Conservation (phyloP, 2,113 vertebrate species). For the Chloroceryle aenea region DNA sequence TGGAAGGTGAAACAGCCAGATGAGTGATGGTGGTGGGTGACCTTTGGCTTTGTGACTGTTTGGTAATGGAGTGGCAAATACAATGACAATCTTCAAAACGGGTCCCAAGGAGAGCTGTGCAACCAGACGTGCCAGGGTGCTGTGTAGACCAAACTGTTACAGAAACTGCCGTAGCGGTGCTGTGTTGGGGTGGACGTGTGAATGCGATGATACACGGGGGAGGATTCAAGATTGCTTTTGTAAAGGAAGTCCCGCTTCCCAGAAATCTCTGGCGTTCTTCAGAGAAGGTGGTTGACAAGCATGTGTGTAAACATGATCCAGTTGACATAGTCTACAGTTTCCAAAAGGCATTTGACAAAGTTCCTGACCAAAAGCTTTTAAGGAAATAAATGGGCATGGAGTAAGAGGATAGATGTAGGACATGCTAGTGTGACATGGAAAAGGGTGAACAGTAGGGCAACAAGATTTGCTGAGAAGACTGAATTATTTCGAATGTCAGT, state of each 20-base stretch:
- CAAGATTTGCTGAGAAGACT: not conserved
- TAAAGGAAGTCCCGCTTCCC: not conserved
- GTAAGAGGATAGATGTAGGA: constrained; percentile 28
- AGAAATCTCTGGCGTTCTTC: not conserved
- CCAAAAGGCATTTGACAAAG: not conserved
- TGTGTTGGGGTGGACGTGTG: not conserved
- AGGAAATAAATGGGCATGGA: constrained; percentile 9
- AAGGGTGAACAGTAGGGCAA: not conserved
- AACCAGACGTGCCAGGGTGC: not conserved
- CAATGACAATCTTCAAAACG: rapidly evolving
- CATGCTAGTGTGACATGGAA: constrained; percentile 2
- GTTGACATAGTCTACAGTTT: not conserved
- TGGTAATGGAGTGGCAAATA: not conserved
- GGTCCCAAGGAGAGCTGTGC: not conserved
- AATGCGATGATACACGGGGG: rapidly evolving
- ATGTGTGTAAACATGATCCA: not conserved
- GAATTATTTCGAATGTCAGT: not conserved
- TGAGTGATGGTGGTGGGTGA: too few relatives aligned
- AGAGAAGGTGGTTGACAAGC: not conserved
- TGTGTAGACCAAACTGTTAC: not conserved
- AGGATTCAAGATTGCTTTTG: not conserved
- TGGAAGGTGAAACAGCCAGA: not conserved
- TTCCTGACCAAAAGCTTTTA: constrained; percentile 30
- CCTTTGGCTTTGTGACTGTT: not conserved
- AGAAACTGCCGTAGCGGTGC: not conserved